These are phyloP conservation scores for Drosophila borborema DNA, from an alignment of 2,888 invertebrate species.

Conservation along the genomic window DNA sequence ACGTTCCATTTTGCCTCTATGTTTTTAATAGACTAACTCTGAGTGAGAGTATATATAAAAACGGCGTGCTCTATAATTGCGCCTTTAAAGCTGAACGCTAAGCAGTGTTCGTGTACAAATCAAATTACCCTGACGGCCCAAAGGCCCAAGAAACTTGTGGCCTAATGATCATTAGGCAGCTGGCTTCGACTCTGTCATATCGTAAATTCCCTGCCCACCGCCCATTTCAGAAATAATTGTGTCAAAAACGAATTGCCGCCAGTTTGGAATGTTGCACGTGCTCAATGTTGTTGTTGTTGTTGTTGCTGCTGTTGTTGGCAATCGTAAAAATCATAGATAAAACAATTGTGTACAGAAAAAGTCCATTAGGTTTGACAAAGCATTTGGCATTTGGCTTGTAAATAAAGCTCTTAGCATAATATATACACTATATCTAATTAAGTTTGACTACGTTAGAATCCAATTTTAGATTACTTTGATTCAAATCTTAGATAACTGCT, in stretches of 20 bases:
- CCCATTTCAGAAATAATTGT: constrained; percentile 56
- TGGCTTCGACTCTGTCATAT: constrained; percentile 30
- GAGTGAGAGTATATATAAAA: background rate
- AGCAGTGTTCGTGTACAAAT: constrained; percentile 60
- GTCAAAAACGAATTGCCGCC: constrained; percentile 61
- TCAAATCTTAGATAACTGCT: constrained; percentile 15
- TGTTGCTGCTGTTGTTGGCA: constrained; percentile 9
- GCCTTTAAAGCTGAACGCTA: constrained; percentile 40
- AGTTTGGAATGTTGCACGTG: constrained; percentile 67
- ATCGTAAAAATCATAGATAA: constrained; percentile 46
- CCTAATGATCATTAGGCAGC: constrained; percentile 53
- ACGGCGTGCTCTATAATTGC: constrained; percentile 34
- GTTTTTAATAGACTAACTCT: background rate
- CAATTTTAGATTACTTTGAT: constrained; percentile 21
- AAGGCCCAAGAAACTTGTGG: constrained; percentile 23
- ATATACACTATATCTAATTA: constrained; percentile 8
- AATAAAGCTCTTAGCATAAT: constrained; percentile 7
- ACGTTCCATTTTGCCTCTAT: background rate
- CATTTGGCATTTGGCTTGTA: constrained; percentile 15
- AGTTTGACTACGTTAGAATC: constrained; percentile 17
- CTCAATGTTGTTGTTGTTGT: constrained; percentile 21
- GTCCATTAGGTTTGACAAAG: constrained; percentile 35
- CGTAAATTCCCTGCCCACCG: constrained; percentile 14
- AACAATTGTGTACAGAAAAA: constrained; percentile 50
- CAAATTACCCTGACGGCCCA: constrained; percentile 55